A percentile compares a stretch with the other conserved stretches of the same genome.
These are phyloP conservation scores for Mola mola DNA, from an alignment of 2,113 vertebrate species.

Conservation along the genomic window DNA sequence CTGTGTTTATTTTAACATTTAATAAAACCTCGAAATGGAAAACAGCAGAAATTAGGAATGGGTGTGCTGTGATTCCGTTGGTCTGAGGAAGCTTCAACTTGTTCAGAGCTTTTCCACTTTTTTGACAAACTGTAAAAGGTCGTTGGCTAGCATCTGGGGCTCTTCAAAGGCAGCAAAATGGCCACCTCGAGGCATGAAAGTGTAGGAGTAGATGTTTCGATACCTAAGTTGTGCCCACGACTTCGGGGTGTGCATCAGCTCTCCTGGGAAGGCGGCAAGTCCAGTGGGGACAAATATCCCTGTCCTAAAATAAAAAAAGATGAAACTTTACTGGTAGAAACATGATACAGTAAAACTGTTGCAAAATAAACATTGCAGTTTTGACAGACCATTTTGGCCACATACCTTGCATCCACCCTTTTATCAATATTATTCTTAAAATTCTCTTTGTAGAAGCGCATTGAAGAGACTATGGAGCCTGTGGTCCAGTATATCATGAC, in stretches of 20 bases:
- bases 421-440: constrained; percentile 32
- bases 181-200: constrained; percentile 85
- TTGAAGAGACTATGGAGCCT: constrained; percentile 85
- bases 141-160: constrained; percentile 84
- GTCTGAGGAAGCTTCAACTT: constrained; percentile 1
- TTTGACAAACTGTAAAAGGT: constrained; percentile 83
- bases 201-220: constrained; percentile 82
- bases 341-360: neutral
- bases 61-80: neutral
- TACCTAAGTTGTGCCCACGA: constrained; percentile 77
- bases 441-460: constrained; percentile 92
- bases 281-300: constrained; percentile 83
- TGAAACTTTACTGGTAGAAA: neutral
- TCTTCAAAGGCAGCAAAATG: constrained; percentile 91
- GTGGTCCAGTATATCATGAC: constrained; percentile 93
- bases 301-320: constrained; percentile 68
- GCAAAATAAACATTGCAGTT: no score
- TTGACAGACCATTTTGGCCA: neutral
- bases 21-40: no score
- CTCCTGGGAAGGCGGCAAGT: constrained; percentile 85
- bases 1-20: no score
- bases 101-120: constrained; percentile 80
- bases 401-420: constrained; percentile 72
- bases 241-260: constrained; percentile 80
- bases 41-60: no score